Evolutionary conservation across 2,888 invertebrate species (phyloP).

Genomic region (Cerastoderma edule): DNA sequence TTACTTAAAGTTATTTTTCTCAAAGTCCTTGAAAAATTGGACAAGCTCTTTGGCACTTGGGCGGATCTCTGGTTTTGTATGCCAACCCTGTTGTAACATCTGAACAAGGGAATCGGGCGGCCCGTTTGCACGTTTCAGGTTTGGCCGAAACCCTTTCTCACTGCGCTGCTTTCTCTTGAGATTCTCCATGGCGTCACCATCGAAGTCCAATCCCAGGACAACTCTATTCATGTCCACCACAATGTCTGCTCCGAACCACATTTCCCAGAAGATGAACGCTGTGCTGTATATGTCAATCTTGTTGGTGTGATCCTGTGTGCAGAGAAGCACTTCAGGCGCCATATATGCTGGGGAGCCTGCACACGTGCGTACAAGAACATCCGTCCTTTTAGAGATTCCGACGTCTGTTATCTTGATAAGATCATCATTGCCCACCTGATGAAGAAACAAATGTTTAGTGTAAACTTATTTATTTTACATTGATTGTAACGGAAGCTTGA

Average conservation of each 20-base stretch:
- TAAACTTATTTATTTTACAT: no score
- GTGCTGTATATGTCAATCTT: constrained; percentile 71
- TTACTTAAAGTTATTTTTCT: constrained; percentile 35
- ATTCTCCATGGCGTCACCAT: constrained; percentile 47
- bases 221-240: constrained; percentile 62
- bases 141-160: constrained; percentile 66
- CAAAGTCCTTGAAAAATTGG: constrained; percentile 31
- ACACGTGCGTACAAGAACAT: constrained; percentile 64
- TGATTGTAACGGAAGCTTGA: no score
- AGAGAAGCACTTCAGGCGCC: constrained; percentile 73
- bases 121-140: constrained; percentile 56
- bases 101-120: constrained; percentile 65
- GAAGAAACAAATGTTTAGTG: no score
- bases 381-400: constrained; percentile 72
- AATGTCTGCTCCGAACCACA: constrained; percentile 75
- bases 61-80: constrained; percentile 52
- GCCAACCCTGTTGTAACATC: constrained; percentile 67
- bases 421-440: constrained; percentile 26
- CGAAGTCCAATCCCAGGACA: constrained; percentile 30
- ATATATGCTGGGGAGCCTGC: constrained; percentile 73
- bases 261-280: constrained; percentile 73
- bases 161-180: constrained; percentile 42
- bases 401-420: constrained; percentile 73
- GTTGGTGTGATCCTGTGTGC: constrained; percentile 60
- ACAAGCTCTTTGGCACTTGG: constrained; percentile 46